phyloP scores from a whole-genome alignment of 2,113 vertebrate genomes.

The Anhinga anhinga region DNA sequence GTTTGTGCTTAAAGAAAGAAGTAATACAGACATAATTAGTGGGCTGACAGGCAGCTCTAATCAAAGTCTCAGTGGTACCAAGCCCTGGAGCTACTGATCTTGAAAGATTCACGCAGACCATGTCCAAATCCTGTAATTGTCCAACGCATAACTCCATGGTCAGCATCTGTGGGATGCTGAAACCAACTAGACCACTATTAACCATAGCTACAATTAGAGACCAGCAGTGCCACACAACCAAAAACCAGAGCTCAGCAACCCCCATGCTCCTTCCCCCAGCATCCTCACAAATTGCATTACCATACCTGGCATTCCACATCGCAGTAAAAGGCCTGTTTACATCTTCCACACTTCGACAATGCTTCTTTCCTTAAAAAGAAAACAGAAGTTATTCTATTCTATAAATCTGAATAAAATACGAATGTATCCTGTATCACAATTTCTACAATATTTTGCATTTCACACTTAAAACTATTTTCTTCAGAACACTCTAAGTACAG shows the following conservation, averaged over 20 bases:
- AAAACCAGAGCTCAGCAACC: neutral
- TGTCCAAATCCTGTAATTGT: slow-evolving; percentile 30
- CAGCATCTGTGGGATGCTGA: neutral
- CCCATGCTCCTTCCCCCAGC: neutral
- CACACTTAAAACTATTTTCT: neutral
- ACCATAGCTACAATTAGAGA: neutral
- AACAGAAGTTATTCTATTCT: slow-evolving; percentile 15
- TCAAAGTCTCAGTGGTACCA: slow-evolving; percentile 38
- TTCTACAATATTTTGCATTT: neutral
- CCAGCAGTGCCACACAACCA: neutral
- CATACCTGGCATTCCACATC: slow-evolving; percentile 92
- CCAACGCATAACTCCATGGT: neutral
- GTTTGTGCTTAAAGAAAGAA: slow-evolving; percentile 33
- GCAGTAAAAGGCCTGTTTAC: slow-evolving; percentile 97
- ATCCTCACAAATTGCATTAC: neutral
- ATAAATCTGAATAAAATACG: neutral
- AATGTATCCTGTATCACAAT: neutral
- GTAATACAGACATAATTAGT: slow-evolving; percentile 51
- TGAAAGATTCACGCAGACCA: slow-evolving; percentile 5
- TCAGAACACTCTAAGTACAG: neutral
- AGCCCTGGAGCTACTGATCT: slow-evolving; percentile 49
- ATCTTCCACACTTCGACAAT: slow-evolving; percentile 94
- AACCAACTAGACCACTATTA: neutral
- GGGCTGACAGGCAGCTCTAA: slow-evolving; percentile 48
- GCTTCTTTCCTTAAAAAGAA: slow-evolving; percentile 85